phyloP scores from a whole-genome alignment of 2,113 vertebrate genomes.

The human region DNA sequence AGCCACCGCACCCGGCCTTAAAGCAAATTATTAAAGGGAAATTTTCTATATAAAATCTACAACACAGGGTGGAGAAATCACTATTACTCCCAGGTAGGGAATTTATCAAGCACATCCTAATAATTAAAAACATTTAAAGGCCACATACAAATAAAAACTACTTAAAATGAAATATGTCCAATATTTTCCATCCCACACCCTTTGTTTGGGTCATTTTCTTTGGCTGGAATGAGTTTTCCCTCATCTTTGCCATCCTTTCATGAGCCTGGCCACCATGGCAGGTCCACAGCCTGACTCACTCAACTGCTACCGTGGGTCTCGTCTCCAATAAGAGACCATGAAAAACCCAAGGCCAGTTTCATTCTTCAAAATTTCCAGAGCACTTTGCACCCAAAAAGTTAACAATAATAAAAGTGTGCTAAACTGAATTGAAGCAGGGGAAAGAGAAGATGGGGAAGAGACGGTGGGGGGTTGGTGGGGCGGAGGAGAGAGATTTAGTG shows the following conservation, averaged over 20 bases:
- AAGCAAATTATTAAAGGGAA: conserved; percentile 2
- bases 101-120: neutral
- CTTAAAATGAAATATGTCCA: neutral
- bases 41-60: neutral
- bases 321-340: neutral
- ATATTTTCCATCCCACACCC: neutral
- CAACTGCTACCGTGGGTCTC: neutral
- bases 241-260: neutral
- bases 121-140: neutral
- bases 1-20: too few relatives aligned
- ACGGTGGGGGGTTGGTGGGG: neutral
- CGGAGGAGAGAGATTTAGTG: rapidly evolving
- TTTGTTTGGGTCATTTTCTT: neutral
- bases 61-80: neutral
- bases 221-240: neutral
- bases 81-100: neutral
- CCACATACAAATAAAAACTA: neutral
- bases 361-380: neutral
- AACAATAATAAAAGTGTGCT: neutral
- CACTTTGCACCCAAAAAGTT: neutral
- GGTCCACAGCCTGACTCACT: neutral
- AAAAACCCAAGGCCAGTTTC: neutral
- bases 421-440: neutral
- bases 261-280: rapidly evolving
- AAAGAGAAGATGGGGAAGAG: neutral